Evolutionary conservation across 2,797 vertebrate genomes (phyloP), one percentile per base, ranked within the genome.

Genomic region (Anableps anableps): DNA sequence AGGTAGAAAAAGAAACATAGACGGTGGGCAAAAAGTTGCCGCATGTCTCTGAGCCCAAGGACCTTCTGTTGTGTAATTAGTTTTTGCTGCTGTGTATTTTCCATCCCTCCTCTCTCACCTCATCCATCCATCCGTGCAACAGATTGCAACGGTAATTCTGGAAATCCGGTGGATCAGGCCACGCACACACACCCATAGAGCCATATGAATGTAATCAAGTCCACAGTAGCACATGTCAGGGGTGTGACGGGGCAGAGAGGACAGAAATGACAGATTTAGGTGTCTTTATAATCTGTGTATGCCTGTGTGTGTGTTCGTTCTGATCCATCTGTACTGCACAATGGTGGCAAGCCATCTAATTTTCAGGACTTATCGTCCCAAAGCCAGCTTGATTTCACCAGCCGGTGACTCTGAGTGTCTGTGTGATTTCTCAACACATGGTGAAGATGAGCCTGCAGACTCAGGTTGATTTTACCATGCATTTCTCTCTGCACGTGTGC

Each of bases 51-150:
- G 72, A 80, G 85, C 85, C 88, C 91, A 89, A 89, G 85, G 89
- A 93, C 91, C 91, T 89, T 90, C 87, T 92, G 88, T 92, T 91
- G 90, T 83, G 86, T 94, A 93, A 94, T 93, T 94, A 92, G 89
- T 94, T 95, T 95, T 93, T 93, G 85, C 84, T 85, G 88, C 84
- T 79, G 78, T 90, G 75, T 88, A 75, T 91, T 88, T 64, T 75
- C 80, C 83, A 74, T 76, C 73, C 74, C 9, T 85, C 45, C 60
- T 26, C 48, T 53, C 72, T 47, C 58, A 73, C 70, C 50, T 55
- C 68, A 16, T 83, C 62, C 64, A 4, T 89, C 89, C 89, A 72
- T 90, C 84, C 85, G 72, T 87, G 83, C 88, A 93, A 93, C 93
- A 94, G 94, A 94, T 94, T 94, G 94, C 82, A 82, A 68, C 21